Conservation (phyloP, 2,113 vertebrate genomes). For the Channa maculata region DNA sequence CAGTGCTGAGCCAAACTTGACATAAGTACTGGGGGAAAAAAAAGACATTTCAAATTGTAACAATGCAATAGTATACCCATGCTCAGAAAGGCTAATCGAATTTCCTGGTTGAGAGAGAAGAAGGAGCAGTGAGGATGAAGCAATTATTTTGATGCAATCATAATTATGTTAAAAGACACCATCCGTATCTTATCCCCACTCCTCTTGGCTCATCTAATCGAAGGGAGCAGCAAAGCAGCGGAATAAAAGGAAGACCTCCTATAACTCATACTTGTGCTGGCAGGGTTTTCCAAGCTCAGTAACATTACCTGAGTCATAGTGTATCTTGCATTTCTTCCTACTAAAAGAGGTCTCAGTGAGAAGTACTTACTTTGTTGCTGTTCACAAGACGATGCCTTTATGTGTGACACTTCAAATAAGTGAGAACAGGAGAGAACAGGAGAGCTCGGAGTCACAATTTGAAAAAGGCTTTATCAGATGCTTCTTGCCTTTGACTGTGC, state of each 20-base stretch:
- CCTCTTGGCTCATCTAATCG: slow-evolving; percentile 44
- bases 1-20: slow-evolving; percentile 36
- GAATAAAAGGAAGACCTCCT: slow-evolving; percentile 37
- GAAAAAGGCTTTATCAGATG: slow-evolving; percentile 39
- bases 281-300: slow-evolving; percentile 29
- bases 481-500: slow-evolving; percentile 27
- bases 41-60: slow-evolving; percentile 36
- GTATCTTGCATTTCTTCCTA: slow-evolving; percentile 34
- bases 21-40: slow-evolving; percentile 39
- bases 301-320: slow-evolving; percentile 40
- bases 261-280: slow-evolving; percentile 32
- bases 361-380: slow-evolving; percentile 45
- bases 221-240: slow-evolving; percentile 33
- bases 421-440: slow-evolving; percentile 1
- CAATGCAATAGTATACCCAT: slow-evolving; percentile 17
- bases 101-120: slow-evolving; percentile 55
- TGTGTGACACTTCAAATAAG: slow-evolving; percentile 44
- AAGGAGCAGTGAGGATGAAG: slow-evolving; percentile 40
- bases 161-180: slow-evolving; percentile 64
- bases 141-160: slow-evolving; percentile 66
- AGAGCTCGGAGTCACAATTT: slow-evolving; percentile 26
- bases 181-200: slow-evolving; percentile 27
- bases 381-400: slow-evolving; percentile 40
- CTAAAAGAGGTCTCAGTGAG: slow-evolving; percentile 14
- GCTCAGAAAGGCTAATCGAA: slow-evolving; percentile 47